Evolutionary conservation across 23 tunicate species (phyloP).

Genomic region (Corella eumyota): DNA sequence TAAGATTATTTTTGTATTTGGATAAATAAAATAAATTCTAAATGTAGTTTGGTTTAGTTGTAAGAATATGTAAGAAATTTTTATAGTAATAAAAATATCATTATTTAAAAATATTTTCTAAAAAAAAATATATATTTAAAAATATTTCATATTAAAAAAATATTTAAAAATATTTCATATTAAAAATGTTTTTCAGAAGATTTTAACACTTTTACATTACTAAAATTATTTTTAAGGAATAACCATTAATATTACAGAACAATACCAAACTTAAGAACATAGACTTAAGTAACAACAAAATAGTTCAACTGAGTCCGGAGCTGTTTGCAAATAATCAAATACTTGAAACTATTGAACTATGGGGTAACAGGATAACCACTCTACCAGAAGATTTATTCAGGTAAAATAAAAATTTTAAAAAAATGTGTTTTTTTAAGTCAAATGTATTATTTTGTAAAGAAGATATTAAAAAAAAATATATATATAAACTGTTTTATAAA

Average conservation of each 20-base stretch:
- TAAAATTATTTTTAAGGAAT: not conserved
- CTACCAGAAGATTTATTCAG: constrained; percentile 70
- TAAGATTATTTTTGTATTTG: not conserved
- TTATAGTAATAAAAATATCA: too few relatives aligned
- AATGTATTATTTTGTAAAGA: too few relatives aligned
- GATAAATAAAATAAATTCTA: too few relatives aligned
- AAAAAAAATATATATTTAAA: not conserved
- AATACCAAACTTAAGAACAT: constrained; percentile 3
- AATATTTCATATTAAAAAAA: not conserved
- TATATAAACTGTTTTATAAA: too few relatives aligned
- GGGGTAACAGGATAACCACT: constrained; percentile 36
- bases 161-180: not conserved
- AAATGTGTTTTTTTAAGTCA: not conserved
- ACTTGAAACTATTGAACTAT: constrained; percentile 26
- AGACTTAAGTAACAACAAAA: constrained; percentile 64
- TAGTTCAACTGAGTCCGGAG: constrained; percentile 9
- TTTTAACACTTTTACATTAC: not conserved
- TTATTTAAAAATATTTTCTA: too few relatives aligned
- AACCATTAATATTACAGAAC: not conserved
- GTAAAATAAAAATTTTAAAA: constrained; percentile 7
- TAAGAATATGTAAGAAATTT: too few relatives aligned
- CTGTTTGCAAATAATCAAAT: constrained; percentile 5
- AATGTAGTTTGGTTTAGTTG: too few relatives aligned
- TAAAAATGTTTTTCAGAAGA: not conserved
- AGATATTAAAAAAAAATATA: too few relatives aligned